Conservation (phyloP, 2,888 invertebrate species). For the Xylota segnis region DNA sequence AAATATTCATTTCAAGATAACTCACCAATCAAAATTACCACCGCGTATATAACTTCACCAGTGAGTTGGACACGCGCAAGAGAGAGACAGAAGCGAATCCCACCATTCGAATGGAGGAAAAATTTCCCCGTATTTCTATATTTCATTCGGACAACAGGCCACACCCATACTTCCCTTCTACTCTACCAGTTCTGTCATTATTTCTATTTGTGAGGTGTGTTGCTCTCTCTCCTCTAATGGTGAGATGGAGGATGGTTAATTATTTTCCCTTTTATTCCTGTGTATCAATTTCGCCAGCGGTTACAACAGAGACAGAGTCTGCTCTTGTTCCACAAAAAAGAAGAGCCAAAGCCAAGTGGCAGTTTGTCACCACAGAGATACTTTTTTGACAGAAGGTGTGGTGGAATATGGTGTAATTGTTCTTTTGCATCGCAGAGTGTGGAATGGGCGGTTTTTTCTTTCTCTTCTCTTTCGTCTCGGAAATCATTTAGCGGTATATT, state of each 20-base stretch:
- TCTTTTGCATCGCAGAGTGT: neutral
- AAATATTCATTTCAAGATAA: conserved; percentile 32
- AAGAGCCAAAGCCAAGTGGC: neutral
- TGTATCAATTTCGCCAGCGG: neutral
- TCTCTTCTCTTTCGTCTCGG: neutral
- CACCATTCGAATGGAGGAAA: neutral
- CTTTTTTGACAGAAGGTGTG: conserved; percentile 18
- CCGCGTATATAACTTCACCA: conserved; percentile 48
- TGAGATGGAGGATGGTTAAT: neutral
- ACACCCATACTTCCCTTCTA: conserved; percentile 45
- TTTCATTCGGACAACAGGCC: neutral
- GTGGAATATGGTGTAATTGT: conserved; percentile 33
- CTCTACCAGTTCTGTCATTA: neutral
- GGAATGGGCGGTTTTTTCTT: neutral
- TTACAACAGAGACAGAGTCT: conserved; percentile 14
- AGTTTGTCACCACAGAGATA: conserved; percentile 16
- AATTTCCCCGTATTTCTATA: conserved; percentile 51
- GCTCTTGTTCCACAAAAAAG: neutral
- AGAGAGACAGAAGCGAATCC: conserved; percentile 26
- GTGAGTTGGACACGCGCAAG: neutral
- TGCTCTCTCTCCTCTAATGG: conserved; percentile 16
- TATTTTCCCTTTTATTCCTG: conserved; percentile 15
- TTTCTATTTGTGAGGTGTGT: neutral
- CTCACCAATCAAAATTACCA: conserved; percentile 71
- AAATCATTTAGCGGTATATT: conserved; percentile 7